Evolutionary conservation across 2,113 vertebrate genomes (phyloP).

Genomic region (Heterochromis multidens): DNA sequence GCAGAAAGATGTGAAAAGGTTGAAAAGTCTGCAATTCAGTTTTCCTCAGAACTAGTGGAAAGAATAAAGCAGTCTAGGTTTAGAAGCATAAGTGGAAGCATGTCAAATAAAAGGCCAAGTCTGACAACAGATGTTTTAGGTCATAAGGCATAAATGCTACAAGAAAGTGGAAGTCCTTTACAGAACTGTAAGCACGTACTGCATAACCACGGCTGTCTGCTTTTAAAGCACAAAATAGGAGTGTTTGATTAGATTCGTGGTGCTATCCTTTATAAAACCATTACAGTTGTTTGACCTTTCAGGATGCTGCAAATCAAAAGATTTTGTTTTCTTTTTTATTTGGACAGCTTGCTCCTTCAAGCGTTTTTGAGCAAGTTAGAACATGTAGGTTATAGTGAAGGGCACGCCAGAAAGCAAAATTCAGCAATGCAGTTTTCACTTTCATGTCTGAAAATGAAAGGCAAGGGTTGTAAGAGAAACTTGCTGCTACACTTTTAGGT

Average conservation of each 20-base stretch:
- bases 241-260: background rate
- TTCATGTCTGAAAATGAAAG: background rate
- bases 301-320: background rate
- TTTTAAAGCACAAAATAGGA: background rate
- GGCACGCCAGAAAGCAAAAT: background rate
- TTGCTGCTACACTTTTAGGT: background rate
- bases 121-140: background rate
- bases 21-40: background rate
- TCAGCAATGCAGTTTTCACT: background rate
- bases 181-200: background rate
- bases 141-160: background rate
- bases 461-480: background rate
- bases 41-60: background rate
- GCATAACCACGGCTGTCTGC: background rate
- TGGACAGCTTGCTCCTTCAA: background rate
- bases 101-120: constrained; percentile 3
- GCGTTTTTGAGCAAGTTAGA: background rate
- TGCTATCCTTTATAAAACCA: background rate
- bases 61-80: background rate
- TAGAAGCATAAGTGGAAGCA: background rate
- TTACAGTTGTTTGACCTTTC: constrained; percentile 1
- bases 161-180: background rate
- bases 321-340: background rate
- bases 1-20: background rate
- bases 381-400: background rate